Base-by-base conservation (phyloP, 2,888 invertebrate genomes). In the Oxyscelio sp. region DNA sequence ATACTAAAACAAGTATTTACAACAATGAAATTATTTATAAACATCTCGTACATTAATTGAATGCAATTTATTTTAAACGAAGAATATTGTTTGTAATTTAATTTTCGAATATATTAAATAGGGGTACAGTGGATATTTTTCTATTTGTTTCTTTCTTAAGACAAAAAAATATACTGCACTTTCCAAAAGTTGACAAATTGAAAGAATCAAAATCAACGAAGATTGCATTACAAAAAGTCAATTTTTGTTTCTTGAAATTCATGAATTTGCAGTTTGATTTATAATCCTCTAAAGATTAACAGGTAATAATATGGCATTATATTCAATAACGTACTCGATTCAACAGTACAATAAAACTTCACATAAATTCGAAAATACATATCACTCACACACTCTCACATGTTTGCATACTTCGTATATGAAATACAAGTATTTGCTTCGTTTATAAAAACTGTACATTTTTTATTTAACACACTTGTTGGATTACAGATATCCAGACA, bases 241-340 rank as follows among this genome's bases (percentile, higher is more conserved):
- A 43, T 34, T 56, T 50, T 17, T 5, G n/a, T 40, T 43, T 68
- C 27, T 31, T 43, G 4, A 40, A 70, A 74, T 75, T 31, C 58
- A 75, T 22, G 45, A 5, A 24, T 45, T 74, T 43, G 27, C 56
- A 65, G 21, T 54, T 34, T 38, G 11, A 56, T 56, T 78, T 19
- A 70, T 61, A 78, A 63, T 63, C 70, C 70, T 70, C 70, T 70
- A 63, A 70, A 78, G 68, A 70, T 68, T 78, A 70, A 70, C 70
- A 70, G 78, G 68, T 78, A 68, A 56, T 75, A 75, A 58, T 78
- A 78, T 68, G 77, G 77, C 77, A 78, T 50, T 50, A 75, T 66
- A 78, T 78, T 78, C 68, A 78, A 78, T 78, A 78, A 78, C 17
- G 59, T 58, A 65, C 63, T 45, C 45, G 56, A 74, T 56, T 59